phyloP scores from a whole-genome alignment of 1,140 invertebrate genomes.

The Diuraphis noxia region DNA sequence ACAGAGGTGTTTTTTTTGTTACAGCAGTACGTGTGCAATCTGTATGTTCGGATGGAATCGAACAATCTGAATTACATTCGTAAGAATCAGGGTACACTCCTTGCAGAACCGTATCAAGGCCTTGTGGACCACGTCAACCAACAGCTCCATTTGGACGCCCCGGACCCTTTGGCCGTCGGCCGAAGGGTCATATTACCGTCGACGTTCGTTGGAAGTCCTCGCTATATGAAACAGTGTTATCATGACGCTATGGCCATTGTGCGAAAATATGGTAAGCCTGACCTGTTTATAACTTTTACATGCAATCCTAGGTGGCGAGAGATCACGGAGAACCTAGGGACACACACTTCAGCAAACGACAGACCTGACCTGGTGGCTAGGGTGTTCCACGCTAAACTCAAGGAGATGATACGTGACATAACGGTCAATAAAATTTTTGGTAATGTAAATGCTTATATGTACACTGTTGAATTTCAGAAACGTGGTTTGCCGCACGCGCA shows the following conservation, averaged over 20 bases:
- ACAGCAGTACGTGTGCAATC: too few species aligned
- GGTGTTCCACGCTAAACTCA: slow-evolving; percentile 17
- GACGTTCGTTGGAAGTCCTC: slow-evolving; percentile 60
- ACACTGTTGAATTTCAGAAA: slow-evolving; percentile 50
- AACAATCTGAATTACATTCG: too few species aligned
- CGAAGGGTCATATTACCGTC: slow-evolving; percentile 60
- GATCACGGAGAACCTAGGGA: background rate
- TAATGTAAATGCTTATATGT: background rate
- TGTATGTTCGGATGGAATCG: too few species aligned
- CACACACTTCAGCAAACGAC: background rate
- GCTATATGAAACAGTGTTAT: slow-evolving; percentile 61
- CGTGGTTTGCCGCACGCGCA: slow-evolving; percentile 47
- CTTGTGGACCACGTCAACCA: too few species aligned
- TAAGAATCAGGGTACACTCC: too few species aligned
- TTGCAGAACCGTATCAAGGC: too few species aligned
- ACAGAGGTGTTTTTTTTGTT: too few species aligned
- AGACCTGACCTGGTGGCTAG: slow-evolving; percentile 33
- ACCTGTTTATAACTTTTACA: too few species aligned
- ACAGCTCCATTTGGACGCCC: too few species aligned
- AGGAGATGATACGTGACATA: slow-evolving; percentile 3
- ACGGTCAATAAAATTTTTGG: slow-evolving; percentile 16
- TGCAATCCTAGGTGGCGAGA: too few species aligned
- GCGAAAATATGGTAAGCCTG: too few species aligned
- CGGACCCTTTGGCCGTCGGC: slow-evolving; percentile 47
- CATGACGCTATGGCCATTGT: background rate